These are phyloP conservation scores for Bruchidius siliquastri DNA, from an alignment of 2,888 invertebrate species.

Conservation along the genomic window DNA sequence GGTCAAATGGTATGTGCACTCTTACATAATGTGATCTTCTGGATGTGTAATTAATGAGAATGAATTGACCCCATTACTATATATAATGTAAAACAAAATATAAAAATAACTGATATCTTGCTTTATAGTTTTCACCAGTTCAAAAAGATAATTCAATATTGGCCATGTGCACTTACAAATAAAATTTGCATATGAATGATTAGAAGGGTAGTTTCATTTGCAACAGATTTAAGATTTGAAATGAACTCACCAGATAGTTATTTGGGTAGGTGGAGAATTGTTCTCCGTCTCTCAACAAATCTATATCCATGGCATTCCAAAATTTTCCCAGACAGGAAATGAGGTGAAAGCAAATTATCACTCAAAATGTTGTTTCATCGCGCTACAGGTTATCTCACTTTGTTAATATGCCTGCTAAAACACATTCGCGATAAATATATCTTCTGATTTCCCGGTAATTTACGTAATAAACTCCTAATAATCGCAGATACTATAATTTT, in stretches of 20 bases:
- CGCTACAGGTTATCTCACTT: neutral
- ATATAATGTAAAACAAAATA: too few relatives aligned
- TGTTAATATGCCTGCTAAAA: neutral
- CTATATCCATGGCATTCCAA: constrained; percentile 47
- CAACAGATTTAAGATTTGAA: neutral
- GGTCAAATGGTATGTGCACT: too few relatives aligned
- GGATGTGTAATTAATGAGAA: too few relatives aligned
- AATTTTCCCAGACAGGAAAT: neutral
- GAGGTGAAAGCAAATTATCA: constrained; percentile 9
- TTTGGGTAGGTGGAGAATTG: constrained; percentile 42
- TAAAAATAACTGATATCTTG: too few relatives aligned
- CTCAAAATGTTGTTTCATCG: neutral
- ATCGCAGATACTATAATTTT: constrained; percentile 16
- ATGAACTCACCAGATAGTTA: neutral
- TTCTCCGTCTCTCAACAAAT: constrained; percentile 50
- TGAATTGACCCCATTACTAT: too few relatives aligned
- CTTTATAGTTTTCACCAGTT: too few relatives aligned
- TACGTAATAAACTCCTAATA: constrained; percentile 22
- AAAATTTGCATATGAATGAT: neutral
- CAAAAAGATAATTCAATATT: too few relatives aligned
- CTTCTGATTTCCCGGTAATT: constrained; percentile 8
- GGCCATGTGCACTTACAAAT: too few relatives aligned
- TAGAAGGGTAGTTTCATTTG: neutral
- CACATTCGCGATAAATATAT: neutral
- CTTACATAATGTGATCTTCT: too few relatives aligned